Percentiles rank a stretch among this genome's conserved stretches.
These are phyloP conservation scores for Steatornis caripensis DNA, from an alignment of 2,113 vertebrate genomes.

Conservation along the genomic window DNA sequence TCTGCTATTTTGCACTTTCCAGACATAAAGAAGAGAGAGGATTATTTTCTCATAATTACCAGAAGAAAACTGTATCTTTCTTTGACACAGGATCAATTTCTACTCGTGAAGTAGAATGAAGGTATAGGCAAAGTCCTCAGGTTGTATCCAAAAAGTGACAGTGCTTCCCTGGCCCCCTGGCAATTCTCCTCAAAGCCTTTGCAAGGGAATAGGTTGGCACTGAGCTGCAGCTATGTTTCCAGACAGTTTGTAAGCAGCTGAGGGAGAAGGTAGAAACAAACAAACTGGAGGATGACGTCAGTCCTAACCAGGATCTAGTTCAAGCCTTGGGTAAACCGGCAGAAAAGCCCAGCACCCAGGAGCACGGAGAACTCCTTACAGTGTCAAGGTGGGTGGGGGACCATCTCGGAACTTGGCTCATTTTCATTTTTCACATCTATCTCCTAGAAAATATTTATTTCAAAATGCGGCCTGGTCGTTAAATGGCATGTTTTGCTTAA, in stretches of 20 bases:
- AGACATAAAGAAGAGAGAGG: not conserved
- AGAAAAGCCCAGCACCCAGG: not conserved
- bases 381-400: not conserved
- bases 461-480: not conserved
- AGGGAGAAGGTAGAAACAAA: not conserved
- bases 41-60: not conserved
- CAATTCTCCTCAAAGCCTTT: not conserved
- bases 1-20: not conserved
- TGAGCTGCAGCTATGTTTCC: not conserved
- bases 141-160: not conserved
- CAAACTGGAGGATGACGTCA: not conserved
- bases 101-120: not conserved
- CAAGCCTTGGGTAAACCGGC: not conserved
- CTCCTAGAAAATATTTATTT: not conserved
- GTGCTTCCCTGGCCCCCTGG: not conserved
- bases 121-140: not conserved
- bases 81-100: not conserved
- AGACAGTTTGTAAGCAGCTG: not conserved
- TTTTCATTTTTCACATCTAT: not conserved
- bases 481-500: not conserved
- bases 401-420: not conserved
- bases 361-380: not conserved
- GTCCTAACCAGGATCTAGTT: not conserved
- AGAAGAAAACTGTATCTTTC: not conserved
- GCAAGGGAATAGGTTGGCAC: not conserved